phyloP scores from a whole-genome alignment of 2,888 invertebrate genomes.

The Zaprionus bogoriensis region DNA sequence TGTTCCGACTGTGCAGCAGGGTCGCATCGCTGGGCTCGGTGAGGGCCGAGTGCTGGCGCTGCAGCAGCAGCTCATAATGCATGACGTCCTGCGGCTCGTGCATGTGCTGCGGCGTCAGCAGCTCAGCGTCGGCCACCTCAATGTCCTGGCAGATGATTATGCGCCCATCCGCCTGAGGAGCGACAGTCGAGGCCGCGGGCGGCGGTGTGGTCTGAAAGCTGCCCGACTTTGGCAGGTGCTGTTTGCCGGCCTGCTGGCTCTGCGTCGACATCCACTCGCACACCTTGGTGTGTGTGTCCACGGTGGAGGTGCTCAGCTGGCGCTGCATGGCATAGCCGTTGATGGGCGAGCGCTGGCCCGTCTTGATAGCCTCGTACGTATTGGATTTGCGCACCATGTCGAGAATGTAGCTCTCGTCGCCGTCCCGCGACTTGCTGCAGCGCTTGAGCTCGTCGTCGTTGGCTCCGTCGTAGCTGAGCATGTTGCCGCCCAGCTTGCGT shows the following conservation, averaged over 20 bases:
- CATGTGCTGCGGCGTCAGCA: conserved; percentile 79
- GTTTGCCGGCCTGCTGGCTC: conserved; percentile 84
- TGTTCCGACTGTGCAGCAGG: no score
- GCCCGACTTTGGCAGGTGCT: conserved; percentile 55
- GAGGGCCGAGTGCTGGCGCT: conserved; percentile 73
- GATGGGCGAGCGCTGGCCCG: conserved; percentile 82
- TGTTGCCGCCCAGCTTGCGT: conserved; percentile 80
- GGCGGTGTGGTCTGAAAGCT: conserved; percentile 83
- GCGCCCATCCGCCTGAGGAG: conserved; percentile 56
- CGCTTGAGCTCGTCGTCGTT: conserved; percentile 82
- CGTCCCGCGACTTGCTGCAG: conserved; percentile 77
- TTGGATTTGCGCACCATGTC: conserved; percentile 81
- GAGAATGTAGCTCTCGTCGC: conserved; percentile 82
- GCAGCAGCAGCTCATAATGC: conserved; percentile 71
- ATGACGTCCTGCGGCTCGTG: conserved; percentile 80
- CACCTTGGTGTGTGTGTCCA: conserved; percentile 93
- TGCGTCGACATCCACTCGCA: conserved; percentile 93
- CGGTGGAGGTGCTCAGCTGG: conserved; percentile 90
- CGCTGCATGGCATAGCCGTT: conserved; percentile 87
- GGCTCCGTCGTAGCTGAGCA: conserved; percentile 81
- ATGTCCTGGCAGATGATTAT: conserved; percentile 82
- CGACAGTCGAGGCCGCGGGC: conserved; percentile 22
- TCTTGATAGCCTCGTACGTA: conserved; percentile 81
- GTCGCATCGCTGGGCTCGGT: conserved; percentile 77
- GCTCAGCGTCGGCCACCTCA: conserved; percentile 79